These are phyloP conservation scores for Molossus molossus DNA, from an alignment of 2,797 vertebrate genomes.

Conservation along the genomic window DNA sequence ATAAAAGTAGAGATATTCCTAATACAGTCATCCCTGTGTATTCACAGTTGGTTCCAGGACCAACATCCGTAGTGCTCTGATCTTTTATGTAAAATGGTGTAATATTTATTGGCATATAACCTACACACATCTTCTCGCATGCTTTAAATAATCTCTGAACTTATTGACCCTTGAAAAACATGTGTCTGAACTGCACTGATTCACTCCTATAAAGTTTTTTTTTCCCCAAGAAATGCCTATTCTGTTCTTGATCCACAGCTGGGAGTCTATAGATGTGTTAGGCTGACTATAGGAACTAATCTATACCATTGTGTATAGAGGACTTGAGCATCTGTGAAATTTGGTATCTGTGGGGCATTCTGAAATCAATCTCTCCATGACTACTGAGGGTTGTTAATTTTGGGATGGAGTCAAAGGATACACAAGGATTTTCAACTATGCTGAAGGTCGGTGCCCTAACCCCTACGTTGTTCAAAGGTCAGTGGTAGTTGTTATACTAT, in stretches of 20 bases:
- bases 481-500: background rate
- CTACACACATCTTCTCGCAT: background rate
- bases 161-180: background rate
- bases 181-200: background rate
- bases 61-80: background rate
- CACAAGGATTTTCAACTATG: background rate
- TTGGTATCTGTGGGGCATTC: background rate
- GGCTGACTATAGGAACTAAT: background rate
- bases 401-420: background rate
- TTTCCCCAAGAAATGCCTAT: background rate
- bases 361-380: background rate
- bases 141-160: background rate
- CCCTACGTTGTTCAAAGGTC: background rate
- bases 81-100: background rate
- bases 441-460: background rate
- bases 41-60: background rate
- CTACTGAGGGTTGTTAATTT: background rate
- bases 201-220: background rate
- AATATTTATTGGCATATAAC: background rate
- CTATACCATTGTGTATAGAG: background rate
- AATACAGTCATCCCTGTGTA: background rate
- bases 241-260: background rate
- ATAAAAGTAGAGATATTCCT: background rate
- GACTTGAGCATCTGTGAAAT: background rate
- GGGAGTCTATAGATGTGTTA: background rate